Evolutionary conservation across 2,797 vertebrate genomes (phyloP).

Genomic region (Knipowitschia caucasica): DNA sequence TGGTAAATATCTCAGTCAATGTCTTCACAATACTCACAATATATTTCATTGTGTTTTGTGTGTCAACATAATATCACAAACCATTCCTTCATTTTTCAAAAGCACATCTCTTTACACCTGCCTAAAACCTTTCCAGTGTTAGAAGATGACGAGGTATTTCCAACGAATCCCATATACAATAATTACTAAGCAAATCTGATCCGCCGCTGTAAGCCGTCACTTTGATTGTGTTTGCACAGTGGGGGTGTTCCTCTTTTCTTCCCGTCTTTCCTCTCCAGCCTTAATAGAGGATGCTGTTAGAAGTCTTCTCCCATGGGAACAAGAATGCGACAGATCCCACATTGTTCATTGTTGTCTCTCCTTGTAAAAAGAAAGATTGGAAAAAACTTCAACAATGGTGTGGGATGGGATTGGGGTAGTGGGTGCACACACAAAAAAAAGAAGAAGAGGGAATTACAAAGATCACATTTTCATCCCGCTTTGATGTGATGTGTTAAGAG

Average conservation of each 20-base stretch:
- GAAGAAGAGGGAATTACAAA: conserved; percentile 59
- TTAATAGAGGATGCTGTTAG: conserved; percentile 63
- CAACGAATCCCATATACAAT: conserved; percentile 15
- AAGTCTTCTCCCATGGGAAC: conserved; percentile 65
- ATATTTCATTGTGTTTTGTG: too few relatives aligned
- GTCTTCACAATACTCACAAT: too few relatives aligned
- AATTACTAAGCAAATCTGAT: conserved; percentile 40
- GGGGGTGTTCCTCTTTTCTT: conserved; percentile 49
- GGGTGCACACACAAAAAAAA: too few relatives aligned
- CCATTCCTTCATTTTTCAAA: too few relatives aligned
- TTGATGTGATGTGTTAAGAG: conserved; percentile 65
- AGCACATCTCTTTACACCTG: conserved; percentile 4
- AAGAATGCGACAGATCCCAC: conserved; percentile 65
- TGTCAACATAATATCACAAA: too few relatives aligned
- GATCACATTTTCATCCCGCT: conserved; percentile 63
- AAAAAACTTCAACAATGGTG: conserved; percentile 41
- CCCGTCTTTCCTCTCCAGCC: conserved; percentile 48
- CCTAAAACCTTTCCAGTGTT: conserved; percentile 1
- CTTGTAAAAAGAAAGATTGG: conserved; percentile 41
- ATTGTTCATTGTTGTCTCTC: conserved; percentile 67
- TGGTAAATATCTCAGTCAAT: too few relatives aligned
- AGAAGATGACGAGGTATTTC: conserved; percentile 6
- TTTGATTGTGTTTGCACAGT: conserved; percentile 55
- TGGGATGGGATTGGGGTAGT: conserved; percentile 42
- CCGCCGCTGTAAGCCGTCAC: conserved; percentile 27